A percentile compares a stretch with the other conserved stretches of the same genome.
phyloP scores from a whole-genome alignment of 2,113 vertebrate species.

The Alligator sinensis region DNA sequence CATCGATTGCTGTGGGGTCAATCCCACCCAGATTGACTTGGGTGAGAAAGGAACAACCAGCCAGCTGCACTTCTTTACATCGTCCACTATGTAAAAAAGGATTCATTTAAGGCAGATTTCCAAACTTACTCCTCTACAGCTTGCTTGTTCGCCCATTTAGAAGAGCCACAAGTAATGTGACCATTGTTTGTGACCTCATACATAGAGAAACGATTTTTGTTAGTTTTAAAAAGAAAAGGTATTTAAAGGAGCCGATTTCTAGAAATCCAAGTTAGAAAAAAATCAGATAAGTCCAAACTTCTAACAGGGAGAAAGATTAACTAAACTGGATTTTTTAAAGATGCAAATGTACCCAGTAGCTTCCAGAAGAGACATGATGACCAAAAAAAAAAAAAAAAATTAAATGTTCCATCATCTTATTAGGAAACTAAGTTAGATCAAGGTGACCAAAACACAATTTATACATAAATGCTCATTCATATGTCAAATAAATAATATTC shows the following conservation, averaged over 20 bases:
- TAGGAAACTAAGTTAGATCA: not conserved
- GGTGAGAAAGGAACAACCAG: not conserved
- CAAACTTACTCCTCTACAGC: not conserved
- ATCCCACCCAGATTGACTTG: not conserved
- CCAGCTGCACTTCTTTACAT: not conserved
- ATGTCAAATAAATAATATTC: not conserved
- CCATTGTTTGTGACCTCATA: not conserved
- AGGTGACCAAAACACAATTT: not conserved
- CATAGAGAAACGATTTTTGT: not conserved
- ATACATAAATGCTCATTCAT: not conserved
- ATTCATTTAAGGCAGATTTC: not conserved
- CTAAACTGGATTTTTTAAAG: not conserved
- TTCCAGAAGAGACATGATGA: not conserved
- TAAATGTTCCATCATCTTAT: not conserved
- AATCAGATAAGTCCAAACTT: not conserved
- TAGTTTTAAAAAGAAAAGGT: not conserved
- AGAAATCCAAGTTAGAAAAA: not conserved
- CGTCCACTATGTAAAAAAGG: not conserved
- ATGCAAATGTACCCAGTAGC: not conserved
- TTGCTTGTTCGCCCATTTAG: not conserved
- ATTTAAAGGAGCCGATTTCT: not conserved
- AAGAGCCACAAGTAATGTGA: not conserved
- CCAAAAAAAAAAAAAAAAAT: too few species aligned
- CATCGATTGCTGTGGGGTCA: not conserved
- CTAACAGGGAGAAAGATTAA: not conserved